Base-by-base conservation (phyloP, 2,113 vertebrate genomes). In the Syngnathoides biaculeatus region DNA sequence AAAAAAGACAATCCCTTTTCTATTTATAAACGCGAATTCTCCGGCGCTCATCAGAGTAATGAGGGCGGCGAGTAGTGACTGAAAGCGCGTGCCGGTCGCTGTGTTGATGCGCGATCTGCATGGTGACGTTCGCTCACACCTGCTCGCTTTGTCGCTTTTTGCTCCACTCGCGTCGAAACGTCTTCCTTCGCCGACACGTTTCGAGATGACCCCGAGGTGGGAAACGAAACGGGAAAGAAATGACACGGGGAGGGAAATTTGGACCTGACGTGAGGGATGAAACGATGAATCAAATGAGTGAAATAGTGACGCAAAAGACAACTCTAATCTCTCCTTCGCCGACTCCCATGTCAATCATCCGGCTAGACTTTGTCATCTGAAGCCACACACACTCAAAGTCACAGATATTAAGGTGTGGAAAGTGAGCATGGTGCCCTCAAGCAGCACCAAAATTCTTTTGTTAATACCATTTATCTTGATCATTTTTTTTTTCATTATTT, bases 61-160 rank as follows among this genome's bases (percentile, higher is more conserved):
- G 66, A 77, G 61, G 58, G 45, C 58, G 60, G 42, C 19, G 50
- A 52, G 60, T 75, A 78, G 60, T 67, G 43, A 62, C 43, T 64
- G 59, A 48, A 48, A 70, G 79, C 52, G 66, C 59, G 69, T 50
- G 69, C 12, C 10, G 61, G 73, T n/a, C n/a, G n/a, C n/a, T 69
- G 73, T 73, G 77, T 68, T 75, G 72, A 72, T 47, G 68, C 48
- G 60, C 84, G 85, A 67, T 75, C 75, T 81, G 80, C 74, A 64
- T 78, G 20, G 55, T 82, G 79, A 80, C 77, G 75, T 60, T 86
- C n/a, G 85, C 79, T 83, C 60, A 0, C 50, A 74, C 73, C 67
- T 62, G 82, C 68, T 81, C 80, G 73, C 72, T 59, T 59, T 84
- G 83, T 86, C 83, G 74, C 75, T 81, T 67, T 67, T 82, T 19